Percentiles rank a stretch among this genome's conserved stretches.
Evolutionary conservation across 2,888 invertebrate species (phyloP).

Genomic region (Cyclophora albipunctata): DNA sequence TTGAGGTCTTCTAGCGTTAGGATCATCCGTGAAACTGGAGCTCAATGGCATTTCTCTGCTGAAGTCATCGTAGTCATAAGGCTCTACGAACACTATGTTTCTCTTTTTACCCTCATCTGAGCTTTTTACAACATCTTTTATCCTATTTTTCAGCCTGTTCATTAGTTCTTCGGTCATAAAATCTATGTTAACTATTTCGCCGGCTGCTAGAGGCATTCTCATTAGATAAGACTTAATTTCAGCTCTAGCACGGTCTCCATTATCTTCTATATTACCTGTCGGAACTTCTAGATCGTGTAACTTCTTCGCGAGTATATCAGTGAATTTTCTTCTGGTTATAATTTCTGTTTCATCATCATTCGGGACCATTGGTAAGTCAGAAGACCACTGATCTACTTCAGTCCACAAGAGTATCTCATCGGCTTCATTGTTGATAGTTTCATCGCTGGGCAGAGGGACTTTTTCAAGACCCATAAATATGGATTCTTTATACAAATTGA

Average conservation of each 20-base stretch:
- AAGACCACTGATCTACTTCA: conserved; percentile 51
- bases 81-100: conserved; percentile 28
- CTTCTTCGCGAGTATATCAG: conserved; percentile 39
- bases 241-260: conserved; percentile 26
- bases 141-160: conserved; percentile 36
- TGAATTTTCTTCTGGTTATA: conserved; percentile 27
- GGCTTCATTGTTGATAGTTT: conserved; percentile 41
- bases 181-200: conserved; percentile 24
- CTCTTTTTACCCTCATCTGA: conserved; percentile 5
- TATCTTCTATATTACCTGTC: conserved; percentile 13
- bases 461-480: conserved; percentile 36
- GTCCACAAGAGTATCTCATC: conserved; percentile 40
- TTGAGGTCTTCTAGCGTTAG: conserved; percentile 6
- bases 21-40: conserved; percentile 24
- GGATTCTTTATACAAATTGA: conserved; percentile 27
- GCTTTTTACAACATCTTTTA: conserved; percentile 11
- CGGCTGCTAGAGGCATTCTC: conserved; percentile 28
- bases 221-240: conserved; percentile 33
- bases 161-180: conserved; percentile 40
- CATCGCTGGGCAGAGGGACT: conserved; percentile 40
- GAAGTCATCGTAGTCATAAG: conserved; percentile 29
- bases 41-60: conserved; percentile 24
- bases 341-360: conserved; percentile 21
- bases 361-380: conserved; percentile 35
- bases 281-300: conserved; percentile 35